Evolutionary conservation across 37 sponge, comb jelly and placozoan species (phyloP).

Genomic region (Agelas oroides): DNA sequence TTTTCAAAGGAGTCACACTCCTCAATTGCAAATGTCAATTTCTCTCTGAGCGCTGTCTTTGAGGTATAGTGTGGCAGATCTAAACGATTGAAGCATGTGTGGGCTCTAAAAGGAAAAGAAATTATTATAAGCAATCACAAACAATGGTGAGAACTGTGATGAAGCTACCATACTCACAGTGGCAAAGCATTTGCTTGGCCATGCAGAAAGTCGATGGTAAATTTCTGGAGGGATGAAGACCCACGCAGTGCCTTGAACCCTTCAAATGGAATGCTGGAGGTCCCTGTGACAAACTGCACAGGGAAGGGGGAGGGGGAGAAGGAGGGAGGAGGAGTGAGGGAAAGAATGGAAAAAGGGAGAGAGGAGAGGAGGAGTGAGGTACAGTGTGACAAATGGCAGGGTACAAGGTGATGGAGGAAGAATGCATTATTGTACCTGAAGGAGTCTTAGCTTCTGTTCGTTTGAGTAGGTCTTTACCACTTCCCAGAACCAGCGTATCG

Average conservation of each 20-base stretch:
- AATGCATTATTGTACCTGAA: conserved; percentile 63
- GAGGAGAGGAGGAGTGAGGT: background rate
- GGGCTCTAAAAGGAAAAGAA: conserved; percentile 54
- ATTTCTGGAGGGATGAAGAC: conserved; percentile 61
- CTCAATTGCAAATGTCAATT: conserved; percentile 78
- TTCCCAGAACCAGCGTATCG: conserved; percentile 85
- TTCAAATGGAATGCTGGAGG: conserved; percentile 91
- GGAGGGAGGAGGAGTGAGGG: background rate
- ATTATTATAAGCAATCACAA: background rate
- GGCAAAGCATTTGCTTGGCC: conserved; percentile 31
- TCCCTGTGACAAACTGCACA: conserved; percentile 89
- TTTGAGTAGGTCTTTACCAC: conserved; percentile 73
- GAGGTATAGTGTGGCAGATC: conserved; percentile 80
- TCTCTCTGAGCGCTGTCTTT: conserved; percentile 58
- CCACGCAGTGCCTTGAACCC: conserved; percentile 86
- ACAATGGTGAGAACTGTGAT: no score
- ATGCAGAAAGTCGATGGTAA: conserved; percentile 70
- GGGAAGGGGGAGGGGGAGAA: background rate
- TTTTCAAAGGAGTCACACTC: conserved; percentile 83
- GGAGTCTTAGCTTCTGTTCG: conserved; percentile 83
- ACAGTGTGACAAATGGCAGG: no score
- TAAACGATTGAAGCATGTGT: conserved; percentile 89
- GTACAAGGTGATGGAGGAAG: background rate
- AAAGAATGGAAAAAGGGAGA: background rate
- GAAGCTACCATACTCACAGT: conserved; percentile 39